A percentile compares a stretch with the other conserved stretches of the same genome.
Evolutionary conservation across 2,797 vertebrate genomes (phyloP).

Genomic region (Siniperca undulata): DNA sequence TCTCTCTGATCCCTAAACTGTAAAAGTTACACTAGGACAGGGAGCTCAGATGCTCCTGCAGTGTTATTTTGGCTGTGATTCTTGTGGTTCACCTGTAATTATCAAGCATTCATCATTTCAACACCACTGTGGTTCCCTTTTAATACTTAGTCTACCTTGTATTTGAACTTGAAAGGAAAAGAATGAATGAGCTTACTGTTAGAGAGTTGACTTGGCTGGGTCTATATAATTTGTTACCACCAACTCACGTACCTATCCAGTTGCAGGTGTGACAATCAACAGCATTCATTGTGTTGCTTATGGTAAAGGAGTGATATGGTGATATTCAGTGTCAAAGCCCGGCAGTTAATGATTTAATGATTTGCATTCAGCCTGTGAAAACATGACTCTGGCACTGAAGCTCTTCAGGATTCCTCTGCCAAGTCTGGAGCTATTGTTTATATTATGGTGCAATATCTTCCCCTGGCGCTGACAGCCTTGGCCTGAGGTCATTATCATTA

Average conservation of each 20-base stretch:
- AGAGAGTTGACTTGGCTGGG: conserved; percentile 71
- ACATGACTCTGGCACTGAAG: conserved; percentile 76
- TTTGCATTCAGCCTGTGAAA: conserved; percentile 81
- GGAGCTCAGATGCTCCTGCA: conserved; percentile 61
- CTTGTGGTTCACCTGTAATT: conserved; percentile 86
- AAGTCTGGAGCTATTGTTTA: conserved; percentile 83
- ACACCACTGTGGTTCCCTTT: conserved; percentile 78
- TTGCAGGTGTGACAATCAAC: conserved; percentile 85
- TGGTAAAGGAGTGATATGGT: conserved; percentile 62
- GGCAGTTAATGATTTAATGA: conserved; percentile 75
- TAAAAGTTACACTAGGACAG: conserved; percentile 41
- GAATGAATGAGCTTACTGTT: conserved; percentile 85
- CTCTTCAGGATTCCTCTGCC: conserved; percentile 65
- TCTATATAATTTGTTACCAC: conserved; percentile 80
- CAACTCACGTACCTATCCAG: conserved; percentile 76
- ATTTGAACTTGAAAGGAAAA: conserved; percentile 83
- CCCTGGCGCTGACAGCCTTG: conserved; percentile 74
- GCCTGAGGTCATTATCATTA: conserved; percentile 80
- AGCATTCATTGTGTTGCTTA: conserved; percentile 76
- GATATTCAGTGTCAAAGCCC: conserved; percentile 73
- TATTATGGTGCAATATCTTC: conserved; percentile 80
- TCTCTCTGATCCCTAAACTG: conserved; percentile 7
- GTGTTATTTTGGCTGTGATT: conserved; percentile 73
- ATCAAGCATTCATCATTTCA: conserved; percentile 83
- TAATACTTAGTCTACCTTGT: conserved; percentile 81